Percentiles rank a stretch among this genome's conserved stretches.
These are phyloP conservation scores for Scomberomorus guttatus DNA, from an alignment of 2,797 vertebrate species.

Conservation along the genomic window DNA sequence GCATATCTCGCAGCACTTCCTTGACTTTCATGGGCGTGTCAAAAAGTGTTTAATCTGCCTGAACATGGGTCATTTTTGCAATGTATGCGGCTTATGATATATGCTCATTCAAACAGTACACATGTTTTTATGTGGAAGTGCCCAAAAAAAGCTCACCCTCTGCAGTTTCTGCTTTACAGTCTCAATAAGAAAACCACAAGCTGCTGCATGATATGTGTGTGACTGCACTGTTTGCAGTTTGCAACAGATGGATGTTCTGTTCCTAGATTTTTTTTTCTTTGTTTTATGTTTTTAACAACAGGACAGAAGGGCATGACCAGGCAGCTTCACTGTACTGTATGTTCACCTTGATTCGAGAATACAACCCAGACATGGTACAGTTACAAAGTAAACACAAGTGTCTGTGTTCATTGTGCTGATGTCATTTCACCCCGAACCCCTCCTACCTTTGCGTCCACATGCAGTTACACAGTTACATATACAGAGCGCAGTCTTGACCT, in stretches of 20 bases:
- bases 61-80: conserved; percentile 10
- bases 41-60: conserved; percentile 24
- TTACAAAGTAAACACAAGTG: conserved; percentile 54
- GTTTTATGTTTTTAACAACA: conserved; percentile 13
- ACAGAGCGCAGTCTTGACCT: neutral
- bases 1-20: conserved; percentile 7
- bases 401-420: conserved; percentile 28
- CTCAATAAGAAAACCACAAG: conserved; percentile 21
- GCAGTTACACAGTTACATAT: neutral
- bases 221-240: neutral
- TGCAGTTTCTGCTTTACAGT: conserved; percentile 15
- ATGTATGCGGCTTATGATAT: neutral
- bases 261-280: neutral
- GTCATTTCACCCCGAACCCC: conserved; percentile 33
- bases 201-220: conserved; percentile 7
- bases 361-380: conserved; percentile 41
- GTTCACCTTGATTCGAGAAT: conserved; percentile 30
- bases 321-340: conserved; percentile 13
- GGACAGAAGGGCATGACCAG: conserved; percentile 29
- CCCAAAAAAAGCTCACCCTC: conserved; percentile 46
- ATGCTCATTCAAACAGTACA: neutral
- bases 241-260: neutral
- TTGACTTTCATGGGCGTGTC: conserved; percentile 20
- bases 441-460: conserved; percentile 2
- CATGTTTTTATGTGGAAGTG: conserved; percentile 23